These are phyloP conservation scores for Spondyliosoma cantharus DNA, from an alignment of 2,797 vertebrate genomes.

Conservation along the genomic window DNA sequence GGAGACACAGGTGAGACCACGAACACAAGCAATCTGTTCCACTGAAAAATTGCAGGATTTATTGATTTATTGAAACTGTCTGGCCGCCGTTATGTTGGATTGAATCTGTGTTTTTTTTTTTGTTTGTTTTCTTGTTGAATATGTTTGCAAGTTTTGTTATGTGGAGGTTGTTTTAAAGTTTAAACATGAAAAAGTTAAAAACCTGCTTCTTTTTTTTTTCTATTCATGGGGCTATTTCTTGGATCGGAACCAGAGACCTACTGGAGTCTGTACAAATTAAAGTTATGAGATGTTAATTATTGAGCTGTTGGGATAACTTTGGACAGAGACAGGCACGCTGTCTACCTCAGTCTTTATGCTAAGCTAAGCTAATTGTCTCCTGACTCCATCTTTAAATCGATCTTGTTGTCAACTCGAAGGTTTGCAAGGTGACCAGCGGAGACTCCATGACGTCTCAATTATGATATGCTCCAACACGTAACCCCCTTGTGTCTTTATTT, in stretches of 20 bases:
- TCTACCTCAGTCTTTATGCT: not conserved
- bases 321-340: not conserved
- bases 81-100: not conserved
- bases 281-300: not conserved
- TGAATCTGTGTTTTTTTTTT: not conserved
- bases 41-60: not conserved
- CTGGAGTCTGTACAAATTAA: not conserved
- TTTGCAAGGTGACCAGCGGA: too few relatives aligned
- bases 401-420: too few relatives aligned
- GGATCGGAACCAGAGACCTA: not conserved
- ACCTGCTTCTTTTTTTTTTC: too few relatives aligned
- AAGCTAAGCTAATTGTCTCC: not conserved
- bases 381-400: not conserved
- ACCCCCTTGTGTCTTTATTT: too few relatives aligned
- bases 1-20: slow-evolving; percentile 82
- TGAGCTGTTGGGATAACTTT: not conserved
- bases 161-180: not conserved
- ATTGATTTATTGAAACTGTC: not conserved
- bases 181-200: not conserved
- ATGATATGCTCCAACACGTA: too few relatives aligned
- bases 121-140: not conserved
- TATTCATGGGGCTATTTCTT: not conserved
- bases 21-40: not conserved
- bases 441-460: too few relatives aligned
- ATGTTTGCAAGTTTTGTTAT: not conserved